phyloP scores from a whole-genome alignment of 1,140 invertebrate genomes.

The Condylostylus longicornis region DNA sequence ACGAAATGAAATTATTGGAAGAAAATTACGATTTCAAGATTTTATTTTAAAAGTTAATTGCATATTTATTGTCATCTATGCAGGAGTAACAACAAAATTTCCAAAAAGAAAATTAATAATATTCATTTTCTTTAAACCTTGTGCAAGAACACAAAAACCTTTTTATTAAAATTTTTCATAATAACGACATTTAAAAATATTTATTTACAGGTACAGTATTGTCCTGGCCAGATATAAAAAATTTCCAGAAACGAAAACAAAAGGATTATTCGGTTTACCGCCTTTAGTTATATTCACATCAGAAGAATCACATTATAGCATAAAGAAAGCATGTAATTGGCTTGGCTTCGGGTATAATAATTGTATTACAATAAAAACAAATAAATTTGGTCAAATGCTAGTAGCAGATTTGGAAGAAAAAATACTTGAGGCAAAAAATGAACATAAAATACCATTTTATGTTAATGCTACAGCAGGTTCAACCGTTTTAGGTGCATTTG shows the following conservation, averaged over 20 bases:
- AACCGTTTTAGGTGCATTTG: conserved; percentile 69
- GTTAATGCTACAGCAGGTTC: conserved; percentile 62
- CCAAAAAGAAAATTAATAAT: too few species aligned
- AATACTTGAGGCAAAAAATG: conserved; percentile 33
- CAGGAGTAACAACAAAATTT: too few species aligned
- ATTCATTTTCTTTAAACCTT: too few species aligned
- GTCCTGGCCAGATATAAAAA: conserved; percentile 57
- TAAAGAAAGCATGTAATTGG: conserved; percentile 63
- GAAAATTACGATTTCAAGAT: too few species aligned
- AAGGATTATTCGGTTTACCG: conserved; percentile 43
- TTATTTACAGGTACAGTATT: conserved; percentile 43
- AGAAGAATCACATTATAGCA: conserved; percentile 79
- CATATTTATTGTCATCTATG: too few species aligned
- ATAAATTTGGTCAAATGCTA: conserved; percentile 49
- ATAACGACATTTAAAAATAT: too few species aligned
- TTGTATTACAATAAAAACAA: conserved; percentile 49
- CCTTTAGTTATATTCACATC: conserved; percentile 54
- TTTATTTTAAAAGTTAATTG: too few species aligned
- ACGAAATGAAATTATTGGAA: too few species aligned
- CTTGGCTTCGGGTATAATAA: conserved; percentile 67
- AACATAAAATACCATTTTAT: conserved; percentile 44
- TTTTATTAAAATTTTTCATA: too few species aligned
- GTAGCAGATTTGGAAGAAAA: conserved; percentile 38
- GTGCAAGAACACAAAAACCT: too few species aligned
- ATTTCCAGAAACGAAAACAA: conserved; percentile 58